phyloP scores from a whole-genome alignment of 1,140 invertebrate species.

The Drosophila burlai region DNA sequence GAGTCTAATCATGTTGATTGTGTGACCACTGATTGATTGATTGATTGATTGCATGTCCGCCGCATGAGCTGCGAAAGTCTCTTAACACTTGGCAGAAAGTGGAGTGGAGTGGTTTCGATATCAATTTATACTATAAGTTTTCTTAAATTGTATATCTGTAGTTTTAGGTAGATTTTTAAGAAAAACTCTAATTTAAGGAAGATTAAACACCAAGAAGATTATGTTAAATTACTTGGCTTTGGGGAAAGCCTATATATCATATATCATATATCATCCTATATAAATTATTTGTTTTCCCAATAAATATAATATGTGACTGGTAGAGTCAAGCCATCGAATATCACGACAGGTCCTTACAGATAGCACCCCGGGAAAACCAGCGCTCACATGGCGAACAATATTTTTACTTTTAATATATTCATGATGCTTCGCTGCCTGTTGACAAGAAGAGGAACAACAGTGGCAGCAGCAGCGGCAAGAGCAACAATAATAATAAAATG shows the following conservation, averaged over 20 bases:
- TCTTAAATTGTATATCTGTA: neutral
- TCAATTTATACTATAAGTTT: too few relatives aligned
- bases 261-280: too few relatives aligned
- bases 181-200: neutral
- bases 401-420: constrained; percentile 76
- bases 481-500: constrained; percentile 72
- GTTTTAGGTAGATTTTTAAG: neutral
- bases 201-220: neutral
- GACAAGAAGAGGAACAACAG: constrained; percentile 64
- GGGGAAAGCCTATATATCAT: too few relatives aligned
- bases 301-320: neutral
- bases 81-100: neutral
- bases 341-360: neutral
- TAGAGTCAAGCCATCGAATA: neutral
- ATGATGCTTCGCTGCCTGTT: constrained; percentile 60
- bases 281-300: too few relatives aligned
- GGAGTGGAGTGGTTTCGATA: neutral
- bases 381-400: constrained; percentile 34
- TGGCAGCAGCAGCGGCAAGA: constrained; percentile 38
- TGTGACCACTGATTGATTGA: constrained; percentile 72
- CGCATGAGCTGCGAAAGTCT: constrained; percentile 10
- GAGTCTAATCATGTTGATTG: constrained; percentile 73
- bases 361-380: neutral
- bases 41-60: constrained; percentile 57
- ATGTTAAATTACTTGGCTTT: neutral